Percentiles rank a stretch among this genome's conserved stretches.
These are phyloP conservation scores for Poeciliopsis occidentalis DNA, from an alignment of 2,113 vertebrate genomes.

Conservation along the genomic window DNA sequence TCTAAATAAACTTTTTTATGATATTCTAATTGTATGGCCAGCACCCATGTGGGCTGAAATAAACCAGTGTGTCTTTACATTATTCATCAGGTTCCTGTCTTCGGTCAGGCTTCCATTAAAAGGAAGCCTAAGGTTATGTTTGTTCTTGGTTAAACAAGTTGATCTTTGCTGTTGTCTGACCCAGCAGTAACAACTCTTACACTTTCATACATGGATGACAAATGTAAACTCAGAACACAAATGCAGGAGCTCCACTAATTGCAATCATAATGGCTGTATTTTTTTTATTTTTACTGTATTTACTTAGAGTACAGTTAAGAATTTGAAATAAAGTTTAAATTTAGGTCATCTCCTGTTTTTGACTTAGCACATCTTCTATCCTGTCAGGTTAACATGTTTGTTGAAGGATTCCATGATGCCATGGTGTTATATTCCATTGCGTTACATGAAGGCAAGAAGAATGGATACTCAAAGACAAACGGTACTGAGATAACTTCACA, in stretches of 20 bases:
- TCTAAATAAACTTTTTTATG: too few relatives aligned
- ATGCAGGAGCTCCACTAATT: background rate
- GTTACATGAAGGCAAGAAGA: conserved; percentile 89
- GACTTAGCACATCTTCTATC: background rate
- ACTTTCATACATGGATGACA: background rate
- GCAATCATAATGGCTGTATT: background rate
- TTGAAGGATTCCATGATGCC: conserved; percentile 97
- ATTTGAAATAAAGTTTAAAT: background rate
- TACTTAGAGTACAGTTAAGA: background rate
- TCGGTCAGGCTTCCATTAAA: too few relatives aligned
- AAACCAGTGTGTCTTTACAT: too few relatives aligned
- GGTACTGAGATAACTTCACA: conserved; percentile 88
- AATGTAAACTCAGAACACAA: background rate
- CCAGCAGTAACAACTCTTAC: too few relatives aligned
- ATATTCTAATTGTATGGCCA: too few relatives aligned
- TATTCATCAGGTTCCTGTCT: too few relatives aligned
- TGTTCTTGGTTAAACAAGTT: too few relatives aligned
- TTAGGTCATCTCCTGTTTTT: background rate
- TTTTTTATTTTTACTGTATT: background rate
- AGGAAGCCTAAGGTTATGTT: too few relatives aligned
- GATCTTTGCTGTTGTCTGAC: too few relatives aligned
- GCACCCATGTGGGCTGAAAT: too few relatives aligned
- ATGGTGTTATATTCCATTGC: conserved; percentile 92
- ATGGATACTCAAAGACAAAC: conserved; percentile 89
- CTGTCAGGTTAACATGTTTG: conserved; percentile 95